phyloP scores from a whole-genome alignment of 2,113 vertebrate genomes.

The Silurus meridionalis region DNA sequence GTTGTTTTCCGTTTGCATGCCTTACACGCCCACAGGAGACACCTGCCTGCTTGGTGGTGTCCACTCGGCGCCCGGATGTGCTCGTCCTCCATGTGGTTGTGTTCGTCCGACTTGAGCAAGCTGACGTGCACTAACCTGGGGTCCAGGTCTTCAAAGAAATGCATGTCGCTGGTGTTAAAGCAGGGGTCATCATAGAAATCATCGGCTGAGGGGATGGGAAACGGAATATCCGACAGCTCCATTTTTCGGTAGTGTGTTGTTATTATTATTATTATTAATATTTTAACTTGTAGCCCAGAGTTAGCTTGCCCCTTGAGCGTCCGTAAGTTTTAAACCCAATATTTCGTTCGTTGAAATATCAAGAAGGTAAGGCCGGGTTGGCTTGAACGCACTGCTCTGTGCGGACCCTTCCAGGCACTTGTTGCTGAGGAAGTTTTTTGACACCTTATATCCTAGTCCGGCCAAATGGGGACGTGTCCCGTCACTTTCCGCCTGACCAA shows the following conservation, averaged over 20 bases:
- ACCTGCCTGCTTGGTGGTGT: slow-evolving; percentile 94
- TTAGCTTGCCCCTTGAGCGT: not conserved
- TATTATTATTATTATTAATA: slow-evolving; percentile 16
- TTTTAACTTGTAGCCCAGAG: not conserved
- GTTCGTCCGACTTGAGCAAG: slow-evolving; percentile 85
- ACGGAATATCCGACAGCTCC: slow-evolving; percentile 88
- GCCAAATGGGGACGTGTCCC: slow-evolving; percentile 50
- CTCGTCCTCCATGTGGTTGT: slow-evolving; percentile 88
- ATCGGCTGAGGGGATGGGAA: slow-evolving; percentile 83
- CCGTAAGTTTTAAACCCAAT: not conserved
- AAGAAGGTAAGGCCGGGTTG: slow-evolving; percentile 36
- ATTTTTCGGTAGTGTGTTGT: slow-evolving; percentile 62
- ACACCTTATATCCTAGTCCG: slow-evolving; percentile 62
- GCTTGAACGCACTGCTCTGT: slow-evolving; percentile 35
- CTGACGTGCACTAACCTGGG: slow-evolving; percentile 89
- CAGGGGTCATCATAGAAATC: slow-evolving; percentile 97
- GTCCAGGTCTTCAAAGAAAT: slow-evolving; percentile 97
- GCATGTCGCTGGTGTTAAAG: slow-evolving; percentile 94
- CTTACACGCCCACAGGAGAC: slow-evolving; percentile 96
- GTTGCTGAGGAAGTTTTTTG: slow-evolving; percentile 43
- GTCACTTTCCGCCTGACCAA: slow-evolving; percentile 58
- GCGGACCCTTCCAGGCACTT: slow-evolving; percentile 58
- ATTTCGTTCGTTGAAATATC: not conserved
- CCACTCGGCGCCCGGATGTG: slow-evolving; percentile 93
- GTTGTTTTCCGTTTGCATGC: slow-evolving; percentile 98